Evolutionary conservation across 2,888 invertebrate species (phyloP).

Genomic region (Mystacides longicornis): DNA sequence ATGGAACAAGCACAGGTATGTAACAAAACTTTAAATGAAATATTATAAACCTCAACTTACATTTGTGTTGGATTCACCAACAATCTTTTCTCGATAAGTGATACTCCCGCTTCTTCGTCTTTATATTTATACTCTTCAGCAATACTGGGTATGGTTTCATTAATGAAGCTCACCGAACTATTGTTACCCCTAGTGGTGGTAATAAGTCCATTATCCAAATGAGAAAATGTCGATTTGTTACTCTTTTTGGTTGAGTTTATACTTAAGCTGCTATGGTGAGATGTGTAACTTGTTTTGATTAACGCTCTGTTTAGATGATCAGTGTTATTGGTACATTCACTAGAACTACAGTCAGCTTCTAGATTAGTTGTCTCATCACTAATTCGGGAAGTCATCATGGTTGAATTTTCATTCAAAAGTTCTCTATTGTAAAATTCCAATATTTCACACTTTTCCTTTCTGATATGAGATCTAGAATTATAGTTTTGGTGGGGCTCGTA

Average conservation of each 20-base stretch:
- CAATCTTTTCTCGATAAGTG: conserved; percentile 59
- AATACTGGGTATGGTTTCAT: conserved; percentile 47
- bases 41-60: conserved; percentile 8
- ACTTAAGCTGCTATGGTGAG: background rate
- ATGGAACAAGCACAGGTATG: background rate
- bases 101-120: conserved; percentile 62
- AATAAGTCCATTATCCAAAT: background rate
- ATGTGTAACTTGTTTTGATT: background rate
- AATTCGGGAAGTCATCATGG: conserved; percentile 11
- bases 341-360: conserved; percentile 17
- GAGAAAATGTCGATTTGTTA: background rate
- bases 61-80: conserved; percentile 42
- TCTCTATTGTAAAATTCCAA: conserved; percentile 6
- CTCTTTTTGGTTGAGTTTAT: background rate
- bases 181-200: background rate
- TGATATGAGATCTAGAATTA: conserved; percentile 10
- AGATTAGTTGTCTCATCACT: conserved; percentile 15
- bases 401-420: conserved; percentile 10
- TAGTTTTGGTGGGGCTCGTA: conserved; percentile 13
- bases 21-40: too few species aligned
- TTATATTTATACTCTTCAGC: conserved; percentile 70
- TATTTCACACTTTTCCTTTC: background rate
- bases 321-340: conserved; percentile 10
- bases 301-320: conserved; percentile 10
- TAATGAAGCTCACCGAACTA: background rate